Evolutionary conservation across 2,113 vertebrate genomes (phyloP), one percentile per base, ranked within the genome.

Genomic region (Neotragus moschatus): DNA sequence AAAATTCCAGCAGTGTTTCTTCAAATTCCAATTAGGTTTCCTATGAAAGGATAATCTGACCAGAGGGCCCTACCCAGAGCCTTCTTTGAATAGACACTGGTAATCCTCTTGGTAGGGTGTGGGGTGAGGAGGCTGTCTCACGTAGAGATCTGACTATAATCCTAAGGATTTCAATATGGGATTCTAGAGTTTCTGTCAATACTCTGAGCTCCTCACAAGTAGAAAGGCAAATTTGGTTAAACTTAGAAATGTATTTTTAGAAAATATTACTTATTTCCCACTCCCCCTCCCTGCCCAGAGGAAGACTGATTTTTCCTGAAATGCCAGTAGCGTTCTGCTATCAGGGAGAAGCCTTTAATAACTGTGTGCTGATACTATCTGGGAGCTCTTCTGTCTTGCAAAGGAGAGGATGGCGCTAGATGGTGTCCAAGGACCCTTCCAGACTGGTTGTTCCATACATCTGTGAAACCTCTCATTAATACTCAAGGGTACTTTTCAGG

Each of bases 1-100:
- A 97, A 93, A 81, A 95, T 88, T 93, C 55, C 88, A 92, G 93
- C 53, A 88, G 23, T 16, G 30, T 96, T 95, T 98, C 77, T 95
- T 95, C 84, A 96, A 56, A 92, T 90, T 93, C 77, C 61, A 97
- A 79, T 90, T 97, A 84, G 56, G 51, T 47, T 60, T 90, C 56
- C 79, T 91, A 36, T 58, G 66, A 82, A 96, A 95, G 14, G 8
- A 61, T 91, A 93, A 87, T 91, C 86, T 88, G 60, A 90, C 12
- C 21, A 19, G 88, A 26, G 12, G 51, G 28, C 11, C 84, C 84
- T 93, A 90, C 53, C 51, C 73, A 84, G 56, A 87, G 36, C 21
- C 43, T 82, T 84, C 90, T 94, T 92, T 93, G 96, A 96, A 85
- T 23, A 94, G 77, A 86, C 12, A 39, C n/a, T 84, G 79, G 49